A percentile compares a stretch with the other conserved stretches of the same genome.
phyloP scores from a whole-genome alignment of 2,888 invertebrate genomes.

The Ophion costatus region DNA sequence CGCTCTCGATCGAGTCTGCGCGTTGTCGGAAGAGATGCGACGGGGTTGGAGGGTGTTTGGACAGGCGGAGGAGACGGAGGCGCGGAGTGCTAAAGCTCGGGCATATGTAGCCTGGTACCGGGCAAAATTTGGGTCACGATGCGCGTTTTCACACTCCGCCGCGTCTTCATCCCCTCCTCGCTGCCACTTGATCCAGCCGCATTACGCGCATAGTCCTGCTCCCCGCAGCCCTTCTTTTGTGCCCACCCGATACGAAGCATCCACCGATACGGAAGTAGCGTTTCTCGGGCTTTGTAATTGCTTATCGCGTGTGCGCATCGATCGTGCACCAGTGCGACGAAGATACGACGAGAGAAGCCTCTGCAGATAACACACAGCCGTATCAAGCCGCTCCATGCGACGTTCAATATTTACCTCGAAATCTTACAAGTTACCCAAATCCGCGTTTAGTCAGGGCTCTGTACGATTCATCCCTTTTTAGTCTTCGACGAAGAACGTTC shows the following conservation, averaged over 20 bases:
- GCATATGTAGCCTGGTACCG: constrained; percentile 30
- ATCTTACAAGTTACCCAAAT: not conserved
- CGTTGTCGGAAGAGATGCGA: constrained; percentile 3
- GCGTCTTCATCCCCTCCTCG: not conserved
- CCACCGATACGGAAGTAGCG: constrained; percentile 24
- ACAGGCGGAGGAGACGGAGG: not conserved
- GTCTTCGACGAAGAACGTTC: not conserved
- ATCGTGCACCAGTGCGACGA: not conserved
- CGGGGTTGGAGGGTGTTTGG: constrained; percentile 13
- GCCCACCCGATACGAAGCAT: not conserved
- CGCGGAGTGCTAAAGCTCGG: constrained; percentile 12
- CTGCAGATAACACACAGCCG: not conserved
- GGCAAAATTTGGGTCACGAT: constrained; percentile 52
- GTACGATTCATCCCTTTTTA: not conserved
- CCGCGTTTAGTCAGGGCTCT: not conserved
- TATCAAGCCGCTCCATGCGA: not conserved
- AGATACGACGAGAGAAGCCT: not conserved
- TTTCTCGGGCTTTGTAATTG: constrained; percentile 46
- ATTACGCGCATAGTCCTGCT: not conserved
- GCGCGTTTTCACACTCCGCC: constrained; percentile 36
- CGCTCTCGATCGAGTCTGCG: constrained; percentile 33
- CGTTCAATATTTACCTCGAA: not conserved
- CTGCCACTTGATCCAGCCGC: constrained; percentile 4
- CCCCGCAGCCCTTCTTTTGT: not conserved
- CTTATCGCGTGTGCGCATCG: constrained; percentile 22